Evolutionary conservation across 2,888 invertebrate genomes (phyloP), one percentile per base, ranked within the genome.

Genomic region (Branchellion lobata): DNA sequence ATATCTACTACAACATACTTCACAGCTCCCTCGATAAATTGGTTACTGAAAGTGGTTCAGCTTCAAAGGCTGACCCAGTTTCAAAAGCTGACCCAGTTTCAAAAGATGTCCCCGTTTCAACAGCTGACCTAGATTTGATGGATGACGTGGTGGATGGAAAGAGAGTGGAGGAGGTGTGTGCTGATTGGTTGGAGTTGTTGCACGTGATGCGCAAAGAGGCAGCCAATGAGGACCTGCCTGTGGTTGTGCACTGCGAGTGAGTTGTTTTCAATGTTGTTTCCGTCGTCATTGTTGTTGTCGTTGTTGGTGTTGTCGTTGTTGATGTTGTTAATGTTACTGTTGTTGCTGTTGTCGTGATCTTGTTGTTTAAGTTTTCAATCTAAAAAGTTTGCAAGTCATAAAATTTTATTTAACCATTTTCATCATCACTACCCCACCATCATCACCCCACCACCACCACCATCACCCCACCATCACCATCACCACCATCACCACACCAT

Each of bases 241-340:
- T 61, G 34, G 40, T 77, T n/a, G 65, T 77, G 1, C 77, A 77
- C 33, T 77, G 77, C 77, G 77, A 77, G 77, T 77, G 5, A 77
- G 77, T 77, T 2, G 31, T 57, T 24, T n/a, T 75, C 24, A 47
- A 47, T 47, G 18, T 47, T 47, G 18, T 47, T 47, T 47, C 18
- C 18, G 47, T 47, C 18, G 18, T 47, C 47, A 47, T 47, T 47
- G 8, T 65, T 27, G 24, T 65, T 65, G 11, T 65, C 24, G n/a
- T 65, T 8, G 65, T 65, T 27, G 8, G 5, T n/a, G n/a, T n/a
- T n/a, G n/a, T n/a, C n/a, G n/a, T n/a, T n/a, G n/a, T n/a, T n/a
- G n/a, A n/a, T n/a, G n/a, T n/a, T n/a, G n/a, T n/a, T n/a, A n/a
- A n/a, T n/a, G n/a, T n/a, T n/a, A n/a, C n/a, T n/a, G n/a, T n/a